phyloP scores from a whole-genome alignment of 2,113 vertebrate genomes.

The Australoheros scitulus region DNA sequence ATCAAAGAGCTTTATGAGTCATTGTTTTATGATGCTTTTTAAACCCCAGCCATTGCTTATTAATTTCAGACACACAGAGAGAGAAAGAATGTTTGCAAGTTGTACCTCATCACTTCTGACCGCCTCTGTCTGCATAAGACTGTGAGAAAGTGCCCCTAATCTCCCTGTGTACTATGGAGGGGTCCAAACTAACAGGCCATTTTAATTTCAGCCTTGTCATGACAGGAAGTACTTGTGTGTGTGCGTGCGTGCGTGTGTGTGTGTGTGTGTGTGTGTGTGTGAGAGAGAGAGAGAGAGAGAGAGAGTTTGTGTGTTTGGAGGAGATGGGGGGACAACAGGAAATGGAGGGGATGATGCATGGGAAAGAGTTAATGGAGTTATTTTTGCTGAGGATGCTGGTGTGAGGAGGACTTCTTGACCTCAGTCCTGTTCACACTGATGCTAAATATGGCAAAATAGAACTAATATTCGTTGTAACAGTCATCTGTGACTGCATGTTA shows the following conservation, averaged over 20 bases:
- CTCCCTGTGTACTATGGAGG: slow-evolving; percentile 27
- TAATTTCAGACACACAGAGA: no score
- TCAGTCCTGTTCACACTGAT: slow-evolving; percentile 52
- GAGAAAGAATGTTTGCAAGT: not conserved
- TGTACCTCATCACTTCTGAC: not conserved
- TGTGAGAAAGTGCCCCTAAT: slow-evolving; percentile 61
- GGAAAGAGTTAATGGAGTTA: slow-evolving; percentile 65
- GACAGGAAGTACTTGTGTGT: slow-evolving; percentile 64
- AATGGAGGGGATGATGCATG: slow-evolving; percentile 58
- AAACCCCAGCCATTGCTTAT: no score
- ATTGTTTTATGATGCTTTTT: no score
- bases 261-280: not conserved
- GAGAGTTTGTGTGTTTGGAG: slow-evolving; percentile 20
- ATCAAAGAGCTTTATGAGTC: no score
- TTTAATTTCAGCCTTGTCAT: slow-evolving; percentile 70
- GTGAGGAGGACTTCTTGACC: slow-evolving; percentile 60
- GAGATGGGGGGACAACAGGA: slow-evolving; percentile 53
- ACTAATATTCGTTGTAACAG: slow-evolving; percentile 44
- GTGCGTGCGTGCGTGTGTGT: not conserved
- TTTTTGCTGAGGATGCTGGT: slow-evolving; percentile 55
- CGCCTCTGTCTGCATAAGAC: slow-evolving; percentile 20
- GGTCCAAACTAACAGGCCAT: slow-evolving; percentile 44
- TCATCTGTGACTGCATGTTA: slow-evolving; percentile 13
- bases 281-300: not conserved
- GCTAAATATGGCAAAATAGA: slow-evolving; percentile 37